phyloP scores from a whole-genome alignment of 2,113 vertebrate species.

The Chunga burmeisteri region DNA sequence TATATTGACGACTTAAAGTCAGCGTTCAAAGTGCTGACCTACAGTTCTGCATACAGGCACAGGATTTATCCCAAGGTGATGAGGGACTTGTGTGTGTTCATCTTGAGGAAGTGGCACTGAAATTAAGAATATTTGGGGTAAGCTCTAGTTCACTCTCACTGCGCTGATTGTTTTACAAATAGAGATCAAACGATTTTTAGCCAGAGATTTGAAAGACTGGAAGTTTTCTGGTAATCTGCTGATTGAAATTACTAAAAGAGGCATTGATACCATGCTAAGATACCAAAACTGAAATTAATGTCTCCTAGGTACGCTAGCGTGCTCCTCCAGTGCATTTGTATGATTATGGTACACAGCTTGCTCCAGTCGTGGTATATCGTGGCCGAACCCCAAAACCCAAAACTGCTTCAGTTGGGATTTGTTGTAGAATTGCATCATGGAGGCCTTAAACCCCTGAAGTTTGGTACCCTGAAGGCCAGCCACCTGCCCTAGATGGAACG shows the following conservation, averaged over 20 bases:
- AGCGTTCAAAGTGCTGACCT: background rate
- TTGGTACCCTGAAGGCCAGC: background rate
- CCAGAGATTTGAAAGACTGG: background rate
- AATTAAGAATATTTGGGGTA: background rate
- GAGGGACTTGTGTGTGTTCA: background rate
- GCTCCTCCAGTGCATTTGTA: too few relatives aligned
- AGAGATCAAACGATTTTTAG: background rate
- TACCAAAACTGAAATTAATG: background rate
- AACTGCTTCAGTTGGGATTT: background rate
- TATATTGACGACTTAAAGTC: background rate
- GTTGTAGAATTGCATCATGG: background rate
- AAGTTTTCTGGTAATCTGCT: background rate
- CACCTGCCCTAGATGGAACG: rapidly evolving
- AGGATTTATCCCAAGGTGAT: background rate
- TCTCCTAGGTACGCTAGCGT: rapidly evolving
- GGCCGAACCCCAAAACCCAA: background rate
- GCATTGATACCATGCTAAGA: background rate
- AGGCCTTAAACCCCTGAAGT: background rate
- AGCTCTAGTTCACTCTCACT: background rate
- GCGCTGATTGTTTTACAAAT: background rate
- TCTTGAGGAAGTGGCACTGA: rapidly evolving
- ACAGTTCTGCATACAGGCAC: rapidly evolving
- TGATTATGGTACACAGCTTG: background rate
- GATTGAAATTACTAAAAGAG: background rate
- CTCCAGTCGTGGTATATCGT: rapidly evolving